Percentiles rank a stretch among this genome's conserved stretches.
These are phyloP conservation scores for Ypsolopha scabrella DNA, from an alignment of 2,888 invertebrate genomes.

Conservation along the genomic window DNA sequence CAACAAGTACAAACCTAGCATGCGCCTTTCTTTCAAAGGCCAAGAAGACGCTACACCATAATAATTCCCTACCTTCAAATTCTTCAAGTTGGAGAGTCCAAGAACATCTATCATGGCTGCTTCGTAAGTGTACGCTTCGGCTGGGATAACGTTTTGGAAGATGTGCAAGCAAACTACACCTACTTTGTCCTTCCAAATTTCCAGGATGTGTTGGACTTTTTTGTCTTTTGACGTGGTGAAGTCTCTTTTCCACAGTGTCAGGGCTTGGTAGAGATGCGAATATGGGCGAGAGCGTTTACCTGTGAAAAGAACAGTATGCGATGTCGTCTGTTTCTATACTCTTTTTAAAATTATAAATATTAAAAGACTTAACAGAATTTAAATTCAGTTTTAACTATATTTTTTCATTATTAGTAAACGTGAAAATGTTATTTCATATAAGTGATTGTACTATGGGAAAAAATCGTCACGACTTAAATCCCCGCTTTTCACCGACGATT, in stretches of 20 bases:
- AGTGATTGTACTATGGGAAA: no score
- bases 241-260: constrained; percentile 71
- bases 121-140: constrained; percentile 94
- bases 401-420: no score
- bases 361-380: no score
- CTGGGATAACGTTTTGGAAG: constrained; percentile 90
- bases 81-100: constrained; percentile 80
- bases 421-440: no score
- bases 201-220: constrained; percentile 84
- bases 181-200: constrained; percentile 85
- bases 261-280: constrained; percentile 91
- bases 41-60: constrained; percentile 84
- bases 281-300: constrained; percentile 87
- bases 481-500: no score
- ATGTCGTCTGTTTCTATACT: no score
- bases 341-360: no score
- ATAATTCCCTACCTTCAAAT: constrained; percentile 83
- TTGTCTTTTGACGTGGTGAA: constrained; percentile 47
- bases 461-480: no score
- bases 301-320: constrained; percentile 21
- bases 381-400: no score
- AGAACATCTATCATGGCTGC: constrained; percentile 95
- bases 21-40: constrained; percentile 76
- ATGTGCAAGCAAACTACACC: constrained; percentile 93
- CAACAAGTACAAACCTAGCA: constrained; percentile 83